These are phyloP conservation scores for Zaprionus davidi DNA, from an alignment of 1,140 invertebrate genomes.

Conservation along the genomic window DNA sequence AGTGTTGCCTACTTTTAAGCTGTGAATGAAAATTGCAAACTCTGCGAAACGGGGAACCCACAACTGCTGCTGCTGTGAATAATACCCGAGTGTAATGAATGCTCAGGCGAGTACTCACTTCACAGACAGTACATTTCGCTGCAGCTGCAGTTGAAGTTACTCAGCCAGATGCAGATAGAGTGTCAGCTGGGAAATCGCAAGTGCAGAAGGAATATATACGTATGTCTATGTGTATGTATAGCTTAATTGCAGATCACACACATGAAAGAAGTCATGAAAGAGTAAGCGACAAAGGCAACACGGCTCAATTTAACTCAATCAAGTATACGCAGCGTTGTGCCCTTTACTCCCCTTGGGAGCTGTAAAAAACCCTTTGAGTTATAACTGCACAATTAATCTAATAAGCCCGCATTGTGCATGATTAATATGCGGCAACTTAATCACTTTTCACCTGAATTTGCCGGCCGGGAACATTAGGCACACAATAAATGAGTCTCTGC, in stretches of 20 bases:
- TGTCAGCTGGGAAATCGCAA: constrained; percentile 4
- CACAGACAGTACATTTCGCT: background rate
- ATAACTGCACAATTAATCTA: background rate
- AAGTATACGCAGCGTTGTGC: background rate
- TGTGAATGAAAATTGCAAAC: constrained; percentile 45
- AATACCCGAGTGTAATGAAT: constrained; percentile 3
- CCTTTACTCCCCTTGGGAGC: too few species aligned
- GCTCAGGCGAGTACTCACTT: background rate
- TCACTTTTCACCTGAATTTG: background rate
- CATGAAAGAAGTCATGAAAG: background rate
- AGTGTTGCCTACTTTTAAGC: constrained; percentile 42
- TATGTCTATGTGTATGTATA: background rate
- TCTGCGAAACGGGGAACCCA: constrained; percentile 7
- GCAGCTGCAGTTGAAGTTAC: background rate
- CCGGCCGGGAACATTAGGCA: background rate
- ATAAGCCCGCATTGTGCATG: background rate
- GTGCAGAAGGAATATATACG: background rate
- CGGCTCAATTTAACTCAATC: background rate
- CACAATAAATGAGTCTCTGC: background rate
- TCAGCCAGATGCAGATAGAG: constrained; percentile 27
- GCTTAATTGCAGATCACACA: background rate
- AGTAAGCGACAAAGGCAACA: too few species aligned
- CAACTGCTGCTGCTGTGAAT: constrained; percentile 6
- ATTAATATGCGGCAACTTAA: constrained; percentile 5
- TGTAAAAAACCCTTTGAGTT: background rate